A percentile compares a stretch with the other conserved stretches of the same genome.
Evolutionary conservation across 2,113 vertebrate genomes (phyloP).

Genomic region (Salvelinus namaycush): DNA sequence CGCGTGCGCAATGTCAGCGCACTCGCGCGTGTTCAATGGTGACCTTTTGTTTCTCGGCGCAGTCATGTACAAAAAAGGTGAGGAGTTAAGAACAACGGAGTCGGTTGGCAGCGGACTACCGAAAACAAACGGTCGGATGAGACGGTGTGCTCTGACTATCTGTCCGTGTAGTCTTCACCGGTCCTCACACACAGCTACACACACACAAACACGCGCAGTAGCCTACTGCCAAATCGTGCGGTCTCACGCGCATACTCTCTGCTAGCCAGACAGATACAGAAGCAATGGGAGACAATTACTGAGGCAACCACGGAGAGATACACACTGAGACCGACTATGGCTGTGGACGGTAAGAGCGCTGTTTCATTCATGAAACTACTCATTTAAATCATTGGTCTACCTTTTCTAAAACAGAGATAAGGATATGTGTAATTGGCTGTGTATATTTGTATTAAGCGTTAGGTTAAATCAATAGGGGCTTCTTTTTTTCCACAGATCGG

Average conservation of each 20-base stretch:
- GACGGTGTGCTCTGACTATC: neutral
- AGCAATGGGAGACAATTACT: constrained; percentile 68
- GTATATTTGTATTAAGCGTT: too few relatives aligned
- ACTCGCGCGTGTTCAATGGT: constrained; percentile 31
- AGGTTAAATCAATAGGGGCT: too few relatives aligned
- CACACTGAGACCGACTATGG: constrained; percentile 74
- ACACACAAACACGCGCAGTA: neutral
- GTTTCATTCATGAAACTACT: neutral
- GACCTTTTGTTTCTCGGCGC: constrained; percentile 64
- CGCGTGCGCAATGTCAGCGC: neutral
- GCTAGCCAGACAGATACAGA: constrained; percentile 8
- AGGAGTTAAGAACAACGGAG: constrained; percentile 39
- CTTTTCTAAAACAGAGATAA: too few relatives aligned
- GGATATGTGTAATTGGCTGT: too few relatives aligned
- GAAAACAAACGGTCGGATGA: constrained; percentile 53
- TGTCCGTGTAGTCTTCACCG: neutral
- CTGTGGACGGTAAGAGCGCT: constrained; percentile 77
- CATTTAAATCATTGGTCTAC: too few relatives aligned
- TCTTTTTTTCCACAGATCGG: too few relatives aligned
- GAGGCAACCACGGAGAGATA: constrained; percentile 73
- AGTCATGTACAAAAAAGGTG: constrained; percentile 59
- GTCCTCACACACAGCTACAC: neutral
- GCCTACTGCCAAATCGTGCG: constrained; percentile 27
- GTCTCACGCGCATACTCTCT: constrained; percentile 17
- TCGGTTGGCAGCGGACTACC: constrained; percentile 46